These are phyloP conservation scores for Hyaena hyaena DNA, from an alignment of 2,113 vertebrate genomes.

Conservation along the genomic window DNA sequence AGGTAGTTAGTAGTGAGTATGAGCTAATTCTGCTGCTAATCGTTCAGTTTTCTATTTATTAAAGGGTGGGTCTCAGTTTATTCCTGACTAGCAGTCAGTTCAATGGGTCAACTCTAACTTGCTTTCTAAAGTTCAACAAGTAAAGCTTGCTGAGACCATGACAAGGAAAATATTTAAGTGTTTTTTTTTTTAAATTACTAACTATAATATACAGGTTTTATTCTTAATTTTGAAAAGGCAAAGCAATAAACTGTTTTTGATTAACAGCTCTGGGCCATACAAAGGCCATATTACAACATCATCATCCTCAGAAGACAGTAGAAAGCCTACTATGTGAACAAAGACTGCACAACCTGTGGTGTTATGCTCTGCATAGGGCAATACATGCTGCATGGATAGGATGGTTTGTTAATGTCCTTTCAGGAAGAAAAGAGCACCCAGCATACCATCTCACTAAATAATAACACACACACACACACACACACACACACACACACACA, in stretches of 20 bases:
- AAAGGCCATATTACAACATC: not conserved
- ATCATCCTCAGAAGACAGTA: not conserved
- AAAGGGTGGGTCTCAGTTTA: not conserved
- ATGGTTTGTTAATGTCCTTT: not conserved
- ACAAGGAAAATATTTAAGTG: not conserved
- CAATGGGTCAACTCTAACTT: not conserved
- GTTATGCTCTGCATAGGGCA: too few relatives aligned
- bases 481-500: too few relatives aligned
- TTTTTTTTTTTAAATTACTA: not conserved
- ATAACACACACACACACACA: too few relatives aligned
- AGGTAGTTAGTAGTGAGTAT: slow-evolving; percentile 16
- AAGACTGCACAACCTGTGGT: not conserved
- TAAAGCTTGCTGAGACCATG: not conserved
- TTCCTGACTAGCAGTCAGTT: not conserved
- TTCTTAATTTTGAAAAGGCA: not conserved
- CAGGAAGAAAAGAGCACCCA: not conserved
- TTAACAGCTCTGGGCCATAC: not conserved
- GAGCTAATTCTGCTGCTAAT: slow-evolving; percentile 54
- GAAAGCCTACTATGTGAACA: not conserved
- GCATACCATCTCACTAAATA: not conserved
- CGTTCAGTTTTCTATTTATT: not conserved
- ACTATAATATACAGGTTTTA: not conserved
- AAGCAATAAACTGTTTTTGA: not conserved
- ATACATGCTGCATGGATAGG: not conserved
- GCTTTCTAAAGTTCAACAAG: slow-evolving; percentile 24